Evolutionary conservation across 1,140 invertebrate genomes (phyloP).

Genomic region (Tetramorium simillimum): DNA sequence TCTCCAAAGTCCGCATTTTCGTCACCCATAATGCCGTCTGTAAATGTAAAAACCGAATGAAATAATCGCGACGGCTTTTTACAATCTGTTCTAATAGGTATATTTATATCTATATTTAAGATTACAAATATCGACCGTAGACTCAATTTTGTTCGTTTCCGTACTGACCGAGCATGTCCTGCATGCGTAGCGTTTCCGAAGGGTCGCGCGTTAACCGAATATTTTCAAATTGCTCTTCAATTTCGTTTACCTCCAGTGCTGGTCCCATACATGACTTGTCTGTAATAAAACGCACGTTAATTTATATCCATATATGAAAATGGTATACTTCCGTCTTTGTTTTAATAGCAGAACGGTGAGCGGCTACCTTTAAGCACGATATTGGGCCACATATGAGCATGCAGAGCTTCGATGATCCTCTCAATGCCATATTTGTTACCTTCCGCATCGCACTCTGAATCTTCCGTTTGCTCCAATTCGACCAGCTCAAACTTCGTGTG

Average conservation of each 20-base stretch:
- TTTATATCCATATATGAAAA: neutral
- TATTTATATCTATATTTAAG: no score
- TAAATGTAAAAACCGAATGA: conserved; percentile 55
- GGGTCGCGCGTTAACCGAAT: conserved; percentile 75
- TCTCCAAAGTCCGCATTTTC: conserved; percentile 87
- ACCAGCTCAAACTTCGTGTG: conserved; percentile 90
- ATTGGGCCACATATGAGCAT: conserved; percentile 93
- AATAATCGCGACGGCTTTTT: conserved; percentile 9
- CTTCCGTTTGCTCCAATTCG: conserved; percentile 88
- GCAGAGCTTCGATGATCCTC: conserved; percentile 91
- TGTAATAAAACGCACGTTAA: conserved; percentile 53
- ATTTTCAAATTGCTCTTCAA: conserved; percentile 80
- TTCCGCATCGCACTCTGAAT: conserved; percentile 85
- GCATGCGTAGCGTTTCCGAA: conserved; percentile 76
- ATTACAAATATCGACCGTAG: neutral
- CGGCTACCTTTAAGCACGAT: conserved; percentile 88
- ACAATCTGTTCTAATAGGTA: neutral
- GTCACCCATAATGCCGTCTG: conserved; percentile 84
- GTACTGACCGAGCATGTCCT: conserved; percentile 78
- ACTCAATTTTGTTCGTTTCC: neutral
- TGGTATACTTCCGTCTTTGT: neutral
- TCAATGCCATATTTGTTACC: conserved; percentile 89
- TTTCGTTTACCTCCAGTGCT: conserved; percentile 73
- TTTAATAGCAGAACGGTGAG: neutral
- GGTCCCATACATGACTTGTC: conserved; percentile 58